These are phyloP conservation scores for Caerostris extrusa DNA, from an alignment of 1,140 invertebrate genomes.

Conservation along the genomic window DNA sequence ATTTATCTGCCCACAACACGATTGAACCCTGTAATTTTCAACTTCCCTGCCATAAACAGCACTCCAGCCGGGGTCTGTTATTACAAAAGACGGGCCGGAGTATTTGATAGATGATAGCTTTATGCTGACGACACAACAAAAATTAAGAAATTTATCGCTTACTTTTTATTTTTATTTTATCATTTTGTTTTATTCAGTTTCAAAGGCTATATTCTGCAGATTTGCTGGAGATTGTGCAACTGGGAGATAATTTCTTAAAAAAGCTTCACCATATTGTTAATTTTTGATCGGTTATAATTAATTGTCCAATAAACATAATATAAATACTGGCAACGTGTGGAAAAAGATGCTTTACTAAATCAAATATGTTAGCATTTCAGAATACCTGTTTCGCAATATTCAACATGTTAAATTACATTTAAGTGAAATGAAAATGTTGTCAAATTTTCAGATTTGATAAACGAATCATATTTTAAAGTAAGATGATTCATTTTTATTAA, in stretches of 20 bases:
- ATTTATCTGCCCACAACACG: constrained; percentile 63
- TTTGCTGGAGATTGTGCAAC: not conserved
- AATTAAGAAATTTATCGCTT: constrained; percentile 13
- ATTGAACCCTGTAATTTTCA: constrained; percentile 71
- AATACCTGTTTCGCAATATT: too few species aligned
- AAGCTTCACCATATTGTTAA: constrained; percentile 12
- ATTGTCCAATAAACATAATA: constrained; percentile 40
- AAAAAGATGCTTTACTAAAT: not conserved
- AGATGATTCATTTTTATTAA: too few species aligned
- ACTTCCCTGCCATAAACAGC: constrained; percentile 28
- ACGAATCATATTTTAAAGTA: too few species aligned
- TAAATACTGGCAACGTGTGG: not conserved
- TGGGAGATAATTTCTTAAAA: constrained; percentile 27
- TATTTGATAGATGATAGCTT: constrained; percentile 75
- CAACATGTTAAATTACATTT: too few species aligned
- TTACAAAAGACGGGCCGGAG: constrained; percentile 58
- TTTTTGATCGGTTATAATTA: not conserved
- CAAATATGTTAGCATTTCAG: not conserved
- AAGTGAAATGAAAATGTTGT: too few species aligned
- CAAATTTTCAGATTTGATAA: too few species aligned
- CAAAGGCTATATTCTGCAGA: not conserved
- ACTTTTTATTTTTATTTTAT: constrained; percentile 10
- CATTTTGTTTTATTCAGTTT: constrained; percentile 8
- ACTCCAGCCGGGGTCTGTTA: constrained; percentile 49
- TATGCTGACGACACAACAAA: constrained; percentile 34